Percentiles rank a stretch among this genome's conserved stretches.
Evolutionary conservation across 2,888 invertebrate species (phyloP).

Genomic region (Rhamphomyia laevipes): DNA sequence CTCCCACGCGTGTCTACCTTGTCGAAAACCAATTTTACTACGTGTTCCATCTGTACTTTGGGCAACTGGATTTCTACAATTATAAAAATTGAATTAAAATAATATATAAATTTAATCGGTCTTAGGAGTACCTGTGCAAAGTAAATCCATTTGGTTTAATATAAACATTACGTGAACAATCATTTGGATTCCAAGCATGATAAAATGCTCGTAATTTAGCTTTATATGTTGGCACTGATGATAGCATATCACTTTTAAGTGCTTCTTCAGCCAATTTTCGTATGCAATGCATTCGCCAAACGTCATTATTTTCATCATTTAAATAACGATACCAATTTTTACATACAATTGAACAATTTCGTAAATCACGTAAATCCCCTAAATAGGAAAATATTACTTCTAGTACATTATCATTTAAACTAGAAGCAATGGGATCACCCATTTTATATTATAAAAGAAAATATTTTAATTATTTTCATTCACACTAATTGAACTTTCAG

Average conservation of each 20-base stretch:
- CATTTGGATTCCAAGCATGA: slow-evolving; percentile 95
- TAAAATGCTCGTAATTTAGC: slow-evolving; percentile 86
- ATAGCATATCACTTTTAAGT: slow-evolving; percentile 80
- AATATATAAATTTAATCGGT: not conserved
- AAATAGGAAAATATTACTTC: slow-evolving; percentile 88
- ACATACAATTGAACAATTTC: slow-evolving; percentile 84
- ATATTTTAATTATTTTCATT: too few relatives aligned
- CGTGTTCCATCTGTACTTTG: slow-evolving; percentile 94
- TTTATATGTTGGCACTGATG: slow-evolving; percentile 81
- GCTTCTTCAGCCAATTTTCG: slow-evolving; percentile 73
- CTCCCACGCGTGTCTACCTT: slow-evolving; percentile 95
- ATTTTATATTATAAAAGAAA: too few relatives aligned
- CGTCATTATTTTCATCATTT: slow-evolving; percentile 87
- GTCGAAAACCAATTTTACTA: slow-evolving; percentile 80
- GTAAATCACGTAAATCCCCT: slow-evolving; percentile 63
- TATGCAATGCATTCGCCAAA: slow-evolving; percentile 86
- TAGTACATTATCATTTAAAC: slow-evolving; percentile 66
- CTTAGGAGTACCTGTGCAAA: slow-evolving; percentile 56
- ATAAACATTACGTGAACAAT: slow-evolving; percentile 94
- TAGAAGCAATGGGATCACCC: slow-evolving; percentile 22
- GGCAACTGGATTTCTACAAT: slow-evolving; percentile 82
- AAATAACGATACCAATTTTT: slow-evolving; percentile 85
- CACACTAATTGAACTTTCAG: too few relatives aligned
- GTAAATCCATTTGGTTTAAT: slow-evolving; percentile 96
- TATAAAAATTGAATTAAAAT: slow-evolving; percentile 5